phyloP scores from a whole-genome alignment of 1,140 invertebrate genomes.

The Brachionus sp. region DNA sequence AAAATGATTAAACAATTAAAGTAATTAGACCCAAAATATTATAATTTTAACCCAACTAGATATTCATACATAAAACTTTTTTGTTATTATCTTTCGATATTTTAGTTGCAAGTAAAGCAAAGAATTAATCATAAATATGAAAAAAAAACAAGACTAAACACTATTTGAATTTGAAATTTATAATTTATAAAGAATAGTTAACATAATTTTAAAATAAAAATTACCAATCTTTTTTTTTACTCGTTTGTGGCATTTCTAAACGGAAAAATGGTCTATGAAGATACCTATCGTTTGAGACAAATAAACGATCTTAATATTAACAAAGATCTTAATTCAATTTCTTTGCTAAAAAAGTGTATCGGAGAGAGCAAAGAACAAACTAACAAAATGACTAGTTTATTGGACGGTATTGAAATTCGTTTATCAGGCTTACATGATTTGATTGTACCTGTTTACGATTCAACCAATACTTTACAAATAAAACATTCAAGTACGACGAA shows the following conservation, averaged over 20 bases:
- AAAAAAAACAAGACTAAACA: neutral
- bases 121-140: constrained; percentile 5
- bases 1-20: neutral
- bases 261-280: constrained; percentile 23
- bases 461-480: constrained; percentile 30
- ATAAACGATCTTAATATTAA: constrained; percentile 35
- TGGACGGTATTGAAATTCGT: constrained; percentile 14
- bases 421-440: constrained; percentile 24
- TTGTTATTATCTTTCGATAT: constrained; percentile 10
- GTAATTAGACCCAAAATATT: neutral
- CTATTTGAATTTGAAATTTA: neutral
- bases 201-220: neutral
- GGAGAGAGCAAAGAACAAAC: constrained; percentile 39
- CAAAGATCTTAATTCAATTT: constrained; percentile 10
- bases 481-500: constrained; percentile 18
- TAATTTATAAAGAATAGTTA: constrained; percentile 6
- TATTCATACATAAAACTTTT: constrained; percentile 10
- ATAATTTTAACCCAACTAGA: constrained; percentile 2
- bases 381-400: constrained; percentile 5
- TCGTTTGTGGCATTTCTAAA: neutral
- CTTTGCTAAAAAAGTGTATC: constrained; percentile 1
- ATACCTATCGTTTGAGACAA: constrained; percentile 23
- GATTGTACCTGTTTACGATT: constrained; percentile 35
- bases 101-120: neutral
- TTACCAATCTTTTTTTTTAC: constrained; percentile 2